Percentiles rank a stretch among this genome's conserved stretches.
These are phyloP conservation scores for Morphnarchus princeps DNA, from an alignment of 2,113 vertebrate species.

Conservation along the genomic window DNA sequence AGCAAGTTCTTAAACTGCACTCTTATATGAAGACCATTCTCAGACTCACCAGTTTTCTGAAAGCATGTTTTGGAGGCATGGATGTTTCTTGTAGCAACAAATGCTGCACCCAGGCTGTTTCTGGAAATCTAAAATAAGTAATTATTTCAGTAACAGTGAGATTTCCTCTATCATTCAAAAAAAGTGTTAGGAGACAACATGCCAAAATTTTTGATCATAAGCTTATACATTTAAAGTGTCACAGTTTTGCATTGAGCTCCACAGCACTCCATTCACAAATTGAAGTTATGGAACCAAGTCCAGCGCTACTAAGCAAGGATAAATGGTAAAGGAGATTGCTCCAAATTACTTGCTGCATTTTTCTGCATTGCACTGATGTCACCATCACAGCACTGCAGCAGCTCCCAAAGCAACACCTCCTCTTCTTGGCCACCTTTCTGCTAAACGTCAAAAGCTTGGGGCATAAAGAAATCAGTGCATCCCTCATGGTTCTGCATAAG, in stretches of 20 bases:
- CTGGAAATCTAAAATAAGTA: slow-evolving; percentile 79
- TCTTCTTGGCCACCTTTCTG: rapidly evolving
- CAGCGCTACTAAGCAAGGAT: background rate
- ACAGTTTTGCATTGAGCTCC: background rate
- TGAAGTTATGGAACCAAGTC: rapidly evolving
- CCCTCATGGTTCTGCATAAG: rapidly evolving
- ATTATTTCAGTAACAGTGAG: background rate
- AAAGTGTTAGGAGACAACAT: rapidly evolving
- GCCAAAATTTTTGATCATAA: background rate
- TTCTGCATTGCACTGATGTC: background rate
- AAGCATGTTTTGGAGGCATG: slow-evolving; percentile 81
- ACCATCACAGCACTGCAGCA: background rate
- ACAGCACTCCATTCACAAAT: rapidly evolving
- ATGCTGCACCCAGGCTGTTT: slow-evolving; percentile 83
- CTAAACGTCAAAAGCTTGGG: rapidly evolving
- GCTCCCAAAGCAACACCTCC: background rate
- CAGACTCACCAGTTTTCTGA: slow-evolving; percentile 88
- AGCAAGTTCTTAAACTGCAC: background rate
- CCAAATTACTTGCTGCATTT: background rate
- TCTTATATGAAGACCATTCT: background rate
- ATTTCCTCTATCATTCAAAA: background rate
- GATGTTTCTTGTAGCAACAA: slow-evolving; percentile 88
- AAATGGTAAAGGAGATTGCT: rapidly evolving
- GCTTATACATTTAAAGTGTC: rapidly evolving
- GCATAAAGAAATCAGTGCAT: background rate